Percentiles rank a stretch among this genome's conserved stretches.
Conservation (phyloP, 1,140 invertebrate genomes). For the Lucilia cuprina region DNA sequence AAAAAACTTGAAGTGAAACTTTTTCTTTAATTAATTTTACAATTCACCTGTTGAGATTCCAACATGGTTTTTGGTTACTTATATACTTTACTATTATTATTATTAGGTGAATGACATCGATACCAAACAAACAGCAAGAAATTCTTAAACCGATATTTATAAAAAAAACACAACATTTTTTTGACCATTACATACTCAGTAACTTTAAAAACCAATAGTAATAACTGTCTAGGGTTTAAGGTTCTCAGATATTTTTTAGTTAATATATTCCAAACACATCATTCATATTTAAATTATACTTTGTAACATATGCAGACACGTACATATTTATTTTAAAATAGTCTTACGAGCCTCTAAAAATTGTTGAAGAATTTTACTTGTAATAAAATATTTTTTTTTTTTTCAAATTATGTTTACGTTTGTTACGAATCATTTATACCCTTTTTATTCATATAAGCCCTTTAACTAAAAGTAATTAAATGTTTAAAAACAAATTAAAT, state of each 20-base stretch:
- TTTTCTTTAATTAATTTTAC: no score
- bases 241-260: background rate
- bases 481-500: no score
- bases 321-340: no score
- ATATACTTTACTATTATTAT: background rate
- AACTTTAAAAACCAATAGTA: background rate
- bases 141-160: background rate
- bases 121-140: background rate
- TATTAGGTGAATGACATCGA: background rate
- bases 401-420: no score
- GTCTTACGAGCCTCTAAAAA: no score
- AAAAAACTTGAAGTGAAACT: no score
- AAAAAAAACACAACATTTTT: background rate
- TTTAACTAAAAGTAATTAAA: no score
- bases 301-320: background rate
- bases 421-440: no score
- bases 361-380: no score
- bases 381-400: no score
- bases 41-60: background rate
- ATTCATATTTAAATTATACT: background rate
- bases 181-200: background rate
- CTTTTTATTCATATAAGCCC: no score
- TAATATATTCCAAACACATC: constrained; percentile 9
- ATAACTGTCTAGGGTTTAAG: background rate
- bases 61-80: background rate